Evolutionary conservation across 2,888 invertebrate species (phyloP).

Genomic region (Seira musarum): DNA sequence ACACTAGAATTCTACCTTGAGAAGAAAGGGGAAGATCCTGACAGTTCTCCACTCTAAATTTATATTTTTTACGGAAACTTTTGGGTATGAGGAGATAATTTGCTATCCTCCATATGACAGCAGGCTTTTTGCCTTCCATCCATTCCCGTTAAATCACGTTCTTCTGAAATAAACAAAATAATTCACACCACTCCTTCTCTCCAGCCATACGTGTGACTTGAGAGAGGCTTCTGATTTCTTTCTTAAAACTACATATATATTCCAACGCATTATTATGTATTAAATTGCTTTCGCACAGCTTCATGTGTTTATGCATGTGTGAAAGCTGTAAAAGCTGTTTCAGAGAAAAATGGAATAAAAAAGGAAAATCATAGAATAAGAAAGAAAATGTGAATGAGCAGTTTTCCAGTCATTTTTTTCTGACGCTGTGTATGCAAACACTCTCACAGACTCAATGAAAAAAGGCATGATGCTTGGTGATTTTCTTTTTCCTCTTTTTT

Average conservation of each 20-base stretch:
- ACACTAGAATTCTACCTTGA: too few relatives aligned
- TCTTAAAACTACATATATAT: slow-evolving; percentile 16
- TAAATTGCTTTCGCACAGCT: slow-evolving; percentile 4
- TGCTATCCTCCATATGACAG: neutral
- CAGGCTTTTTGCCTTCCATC: slow-evolving; percentile 4
- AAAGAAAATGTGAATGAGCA: slow-evolving; percentile 7
- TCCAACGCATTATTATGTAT: slow-evolving; percentile 25
- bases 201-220: neutral
- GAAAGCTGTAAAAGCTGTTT: slow-evolving; percentile 46
- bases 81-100: neutral
- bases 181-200: neutral
- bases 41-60: too few relatives aligned
- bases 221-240: slow-evolving; percentile 5
- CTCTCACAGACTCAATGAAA: neutral
- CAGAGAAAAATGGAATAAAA: slow-evolving; percentile 16
- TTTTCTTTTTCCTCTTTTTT: neutral
- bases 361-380: neutral
- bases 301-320: slow-evolving; percentile 45
- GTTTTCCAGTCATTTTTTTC: slow-evolving; percentile 33
- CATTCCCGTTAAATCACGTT: slow-evolving; percentile 6
- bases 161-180: neutral
- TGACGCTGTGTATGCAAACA: slow-evolving; percentile 18
- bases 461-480: neutral
- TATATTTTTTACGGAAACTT: too few relatives aligned
- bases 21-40: too few relatives aligned